Evolutionary conservation across 2,888 invertebrate genomes (phyloP), one percentile per base, ranked within the genome.

Genomic region (Idaea biselata): DNA sequence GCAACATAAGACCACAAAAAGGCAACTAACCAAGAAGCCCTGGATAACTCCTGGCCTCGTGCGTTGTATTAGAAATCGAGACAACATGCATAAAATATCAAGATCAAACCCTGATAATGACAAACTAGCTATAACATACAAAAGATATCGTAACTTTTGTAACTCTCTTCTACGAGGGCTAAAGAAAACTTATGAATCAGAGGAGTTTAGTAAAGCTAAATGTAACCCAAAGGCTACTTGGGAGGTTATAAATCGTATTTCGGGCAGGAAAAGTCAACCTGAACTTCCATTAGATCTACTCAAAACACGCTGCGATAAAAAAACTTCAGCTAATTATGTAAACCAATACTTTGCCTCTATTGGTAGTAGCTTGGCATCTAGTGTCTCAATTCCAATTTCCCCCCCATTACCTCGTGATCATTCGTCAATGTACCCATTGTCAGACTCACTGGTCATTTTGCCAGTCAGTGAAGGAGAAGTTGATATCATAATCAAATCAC

Each of bases 121-220:
- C 6, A 33, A 58, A 0, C 16, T 63, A 5, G 63, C 58, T 56
- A 16, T 54, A 2, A 65, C 63, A 1, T 67, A 65, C n/a, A 63
- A 55, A 7, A 55, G 63, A 7, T 67, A 64, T 18, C 58, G 63
- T 31, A 67, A 67, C 31, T 63, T 63, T 18, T 63, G 63, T 57
- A 65, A 61, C 54, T 18, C 59, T 6, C 18, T 68, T 0, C 1
- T 68, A 8, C 58, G 62, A 31, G 65, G 62, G 53, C 18, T 62
- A 1, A 65, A 62, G 53, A 31, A 57, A 1, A 18, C 54, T 1
- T 63, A 53, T 58, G 63, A 68, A 14, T 62, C 44, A 53, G 16
- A 33, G n/a, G 59, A 58, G 53, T 33, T 64, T 16, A 58, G 53
- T 44, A 60, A 58, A 32, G 62, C 60, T 17, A 62, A 32, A 16